A percentile compares a stretch with the other conserved stretches of the same genome.
Conservation (phyloP, 1,140 invertebrate genomes). For the Muscidifurax raptorellus region DNA sequence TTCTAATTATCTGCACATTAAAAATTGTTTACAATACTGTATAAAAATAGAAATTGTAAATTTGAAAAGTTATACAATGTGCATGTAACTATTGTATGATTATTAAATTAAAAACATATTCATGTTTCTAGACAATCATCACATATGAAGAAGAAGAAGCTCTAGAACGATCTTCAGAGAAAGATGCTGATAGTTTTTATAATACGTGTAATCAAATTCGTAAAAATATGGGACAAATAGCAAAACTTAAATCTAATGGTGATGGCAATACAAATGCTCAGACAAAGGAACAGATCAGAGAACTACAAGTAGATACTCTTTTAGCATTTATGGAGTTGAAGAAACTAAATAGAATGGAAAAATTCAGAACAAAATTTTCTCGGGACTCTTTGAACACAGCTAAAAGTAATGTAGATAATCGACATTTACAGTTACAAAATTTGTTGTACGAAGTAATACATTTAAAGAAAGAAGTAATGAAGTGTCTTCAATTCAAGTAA, state of each 20-base stretch:
- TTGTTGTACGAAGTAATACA: conserved; percentile 96
- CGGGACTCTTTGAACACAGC: conserved; percentile 86
- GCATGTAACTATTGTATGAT: background rate
- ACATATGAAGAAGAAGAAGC: conserved; percentile 86
- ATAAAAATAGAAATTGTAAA: background rate
- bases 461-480: conserved; percentile 93
- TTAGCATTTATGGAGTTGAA: conserved; percentile 88
- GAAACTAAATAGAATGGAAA: conserved; percentile 93
- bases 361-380: conserved; percentile 87
- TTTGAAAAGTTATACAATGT: background rate
- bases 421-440: conserved; percentile 94
- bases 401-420: conserved; percentile 91
- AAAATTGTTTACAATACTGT: background rate
- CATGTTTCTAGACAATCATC: conserved; percentile 77
- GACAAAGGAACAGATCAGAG: conserved; percentile 79
- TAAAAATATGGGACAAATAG: conserved; percentile 80
- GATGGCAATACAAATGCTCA: conserved; percentile 72
- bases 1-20: background rate
- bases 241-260: conserved; percentile 78
- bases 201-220: conserved; percentile 82
- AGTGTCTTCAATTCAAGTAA: conserved; percentile 94
- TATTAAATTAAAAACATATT: conserved; percentile 33
- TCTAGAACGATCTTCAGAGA: conserved; percentile 78
- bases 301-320: conserved; percentile 82
- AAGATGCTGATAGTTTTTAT: conserved; percentile 82